phyloP scores from a whole-genome alignment of 2,113 vertebrate genomes.

The Vulpes ferrilata region DNA sequence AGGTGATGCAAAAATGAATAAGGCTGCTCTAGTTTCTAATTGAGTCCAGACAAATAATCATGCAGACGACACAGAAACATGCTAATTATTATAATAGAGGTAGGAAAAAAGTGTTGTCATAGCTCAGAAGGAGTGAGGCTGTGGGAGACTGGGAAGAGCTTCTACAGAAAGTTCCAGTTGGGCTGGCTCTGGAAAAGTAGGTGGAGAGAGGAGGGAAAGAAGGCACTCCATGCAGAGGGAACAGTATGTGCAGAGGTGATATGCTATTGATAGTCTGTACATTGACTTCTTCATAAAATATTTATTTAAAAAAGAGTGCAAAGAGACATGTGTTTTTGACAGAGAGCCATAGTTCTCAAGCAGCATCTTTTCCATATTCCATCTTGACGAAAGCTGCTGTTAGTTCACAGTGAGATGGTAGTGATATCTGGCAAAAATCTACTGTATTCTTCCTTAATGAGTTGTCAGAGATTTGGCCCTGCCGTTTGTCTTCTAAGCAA shows the following conservation, averaged over 20 bases:
- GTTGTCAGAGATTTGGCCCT: slow-evolving; percentile 78
- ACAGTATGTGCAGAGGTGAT: neutral
- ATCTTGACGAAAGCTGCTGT: fast-evolving
- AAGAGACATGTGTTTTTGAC: neutral
- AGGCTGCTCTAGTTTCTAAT: neutral
- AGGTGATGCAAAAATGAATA: neutral
- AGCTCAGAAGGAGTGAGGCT: neutral
- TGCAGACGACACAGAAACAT: neutral
- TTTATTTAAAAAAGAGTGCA: neutral
- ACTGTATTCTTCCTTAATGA: slow-evolving; percentile 81
- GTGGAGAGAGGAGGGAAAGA: neutral
- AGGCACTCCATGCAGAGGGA: neutral
- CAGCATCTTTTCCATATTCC: neutral
- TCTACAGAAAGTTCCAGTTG: neutral
- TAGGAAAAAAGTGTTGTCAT: neutral
- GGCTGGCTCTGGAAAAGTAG: neutral
- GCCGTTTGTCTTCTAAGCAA: slow-evolving; percentile 81
- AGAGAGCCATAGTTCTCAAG: neutral
- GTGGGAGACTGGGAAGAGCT: neutral
- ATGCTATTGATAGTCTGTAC: neutral
- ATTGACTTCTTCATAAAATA: neutral
- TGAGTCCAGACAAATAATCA: slow-evolving; percentile 25
- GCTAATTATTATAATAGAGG: neutral
- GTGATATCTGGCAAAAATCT: slow-evolving; percentile 51
- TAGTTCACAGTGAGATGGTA: neutral